Conservation (phyloP, 2,797 vertebrate genomes). For the Vespertilio murinus region DNA sequence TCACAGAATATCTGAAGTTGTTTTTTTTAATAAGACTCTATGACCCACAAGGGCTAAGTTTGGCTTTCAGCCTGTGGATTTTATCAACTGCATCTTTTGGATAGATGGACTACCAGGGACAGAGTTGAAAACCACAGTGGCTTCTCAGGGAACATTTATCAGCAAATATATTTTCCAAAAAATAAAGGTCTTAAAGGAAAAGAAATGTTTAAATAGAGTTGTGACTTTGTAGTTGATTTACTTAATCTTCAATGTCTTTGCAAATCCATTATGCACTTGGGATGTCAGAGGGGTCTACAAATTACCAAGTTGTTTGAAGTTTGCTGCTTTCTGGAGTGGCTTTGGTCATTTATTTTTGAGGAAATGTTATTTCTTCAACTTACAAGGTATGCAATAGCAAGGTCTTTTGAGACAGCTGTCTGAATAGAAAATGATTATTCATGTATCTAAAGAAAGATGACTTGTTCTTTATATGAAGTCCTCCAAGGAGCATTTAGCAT, state of each 20-base stretch:
- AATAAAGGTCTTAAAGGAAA: slow-evolving; percentile 47
- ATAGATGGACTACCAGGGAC: slow-evolving; percentile 13
- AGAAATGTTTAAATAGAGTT: slow-evolving; percentile 67
- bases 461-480: slow-evolving; percentile 63
- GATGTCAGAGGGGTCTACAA: slow-evolving; percentile 69
- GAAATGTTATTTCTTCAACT: slow-evolving; percentile 75
- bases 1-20: background rate
- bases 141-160: slow-evolving; percentile 55
- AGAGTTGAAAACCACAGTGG: slow-evolving; percentile 51
- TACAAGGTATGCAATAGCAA: slow-evolving; percentile 74
- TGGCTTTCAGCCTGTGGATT: slow-evolving; percentile 26
- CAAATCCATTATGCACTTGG: slow-evolving; percentile 72
- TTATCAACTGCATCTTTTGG: slow-evolving; percentile 37
- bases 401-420: slow-evolving; percentile 73
- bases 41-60: slow-evolving; percentile 33
- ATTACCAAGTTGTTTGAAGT: slow-evolving; percentile 71
- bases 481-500: slow-evolving; percentile 39
- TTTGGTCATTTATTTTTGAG: slow-evolving; percentile 74
- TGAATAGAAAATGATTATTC: slow-evolving; percentile 74
- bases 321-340: slow-evolving; percentile 71
- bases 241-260: slow-evolving; percentile 63
- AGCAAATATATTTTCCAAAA: slow-evolving; percentile 46
- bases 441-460: slow-evolving; percentile 67
- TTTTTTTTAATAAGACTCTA: background rate
- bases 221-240: slow-evolving; percentile 58